A percentile compares a stretch with the other conserved stretches of the same genome.
Conservation (phyloP, 2,888 invertebrate species). For the Lepidocyrtinus sp. region DNA sequence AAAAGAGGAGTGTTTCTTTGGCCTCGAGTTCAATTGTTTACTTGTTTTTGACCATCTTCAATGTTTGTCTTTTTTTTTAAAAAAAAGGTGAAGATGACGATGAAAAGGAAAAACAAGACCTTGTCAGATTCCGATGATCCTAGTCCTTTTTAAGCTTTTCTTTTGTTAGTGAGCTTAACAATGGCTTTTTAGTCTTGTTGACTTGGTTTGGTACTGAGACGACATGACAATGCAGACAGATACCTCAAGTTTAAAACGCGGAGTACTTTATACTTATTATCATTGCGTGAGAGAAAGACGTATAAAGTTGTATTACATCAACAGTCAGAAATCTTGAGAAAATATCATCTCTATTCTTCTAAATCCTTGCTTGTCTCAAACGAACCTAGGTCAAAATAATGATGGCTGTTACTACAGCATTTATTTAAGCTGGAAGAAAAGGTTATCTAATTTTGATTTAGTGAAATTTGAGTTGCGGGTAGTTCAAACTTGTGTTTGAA, state of each 20-base stretch:
- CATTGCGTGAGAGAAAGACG: not conserved
- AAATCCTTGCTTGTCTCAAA: not conserved
- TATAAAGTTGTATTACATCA: not conserved
- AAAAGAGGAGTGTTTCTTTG: conserved; percentile 15
- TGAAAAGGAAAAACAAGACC: conserved; percentile 15
- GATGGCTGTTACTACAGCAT: not conserved
- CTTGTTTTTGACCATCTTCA: conserved; percentile 6
- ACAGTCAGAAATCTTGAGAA: not conserved
- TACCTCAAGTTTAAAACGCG: not conserved
- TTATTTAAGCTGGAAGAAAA: not conserved
- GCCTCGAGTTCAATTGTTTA: conserved; percentile 12
- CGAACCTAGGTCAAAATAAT: not conserved
- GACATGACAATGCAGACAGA: not conserved
- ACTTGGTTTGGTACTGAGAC: not conserved
- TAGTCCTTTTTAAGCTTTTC: not conserved
- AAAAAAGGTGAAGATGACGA: not conserved
- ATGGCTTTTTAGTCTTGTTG: not conserved
- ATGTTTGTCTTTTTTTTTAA: conserved; percentile 15
- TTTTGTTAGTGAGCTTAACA: not conserved
- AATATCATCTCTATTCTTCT: no score
- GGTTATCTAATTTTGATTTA: not conserved
- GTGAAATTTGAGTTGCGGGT: not conserved
- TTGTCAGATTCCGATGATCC: not conserved
- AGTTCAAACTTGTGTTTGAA: not conserved
- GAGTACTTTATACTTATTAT: not conserved